These are phyloP conservation scores for Trematomus loennbergii DNA, from an alignment of 2,113 vertebrate genomes.

Conservation along the genomic window DNA sequence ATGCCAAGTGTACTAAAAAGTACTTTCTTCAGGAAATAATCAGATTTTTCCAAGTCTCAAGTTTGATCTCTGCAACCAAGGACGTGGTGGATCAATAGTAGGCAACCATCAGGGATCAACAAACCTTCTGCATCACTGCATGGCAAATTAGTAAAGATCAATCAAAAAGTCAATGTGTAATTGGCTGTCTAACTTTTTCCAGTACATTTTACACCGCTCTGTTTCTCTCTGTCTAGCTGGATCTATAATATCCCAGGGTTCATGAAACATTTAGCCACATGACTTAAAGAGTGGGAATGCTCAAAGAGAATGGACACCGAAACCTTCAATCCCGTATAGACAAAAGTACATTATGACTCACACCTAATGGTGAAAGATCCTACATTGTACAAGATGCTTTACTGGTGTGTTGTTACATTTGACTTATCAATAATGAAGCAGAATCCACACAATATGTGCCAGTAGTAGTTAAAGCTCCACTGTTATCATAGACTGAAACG, in stretches of 20 bases:
- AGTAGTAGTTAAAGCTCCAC: constrained; percentile 28
- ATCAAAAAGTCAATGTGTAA: constrained; percentile 51
- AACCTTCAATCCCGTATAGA: background rate
- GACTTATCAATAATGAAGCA: constrained; percentile 21
- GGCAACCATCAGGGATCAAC: constrained; percentile 38
- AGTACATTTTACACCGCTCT: constrained; percentile 27
- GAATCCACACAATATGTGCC: constrained; percentile 17
- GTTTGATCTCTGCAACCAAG: constrained; percentile 40
- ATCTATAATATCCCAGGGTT: constrained; percentile 19
- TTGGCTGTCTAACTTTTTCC: constrained; percentile 57
- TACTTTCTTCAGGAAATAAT: constrained; percentile 18
- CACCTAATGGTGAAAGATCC: constrained; percentile 1
- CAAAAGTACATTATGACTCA: constrained; percentile 5
- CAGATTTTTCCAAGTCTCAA: constrained; percentile 4
- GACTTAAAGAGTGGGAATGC: constrained; percentile 57
- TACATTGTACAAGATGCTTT: background rate
- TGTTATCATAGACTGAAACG: constrained; percentile 48
- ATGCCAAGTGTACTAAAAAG: background rate
- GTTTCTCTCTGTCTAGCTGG: constrained; percentile 27
- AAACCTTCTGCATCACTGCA: constrained; percentile 34
- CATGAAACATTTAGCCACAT: constrained; percentile 64
- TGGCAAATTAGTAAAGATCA: constrained; percentile 50
- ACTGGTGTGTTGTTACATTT: background rate
- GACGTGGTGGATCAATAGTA: constrained; percentile 43
- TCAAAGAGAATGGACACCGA: constrained; percentile 24